Percentiles rank a stretch among this genome's conserved stretches.
phyloP scores from a whole-genome alignment of 1,140 invertebrate genomes.

The Megalopta genalis region DNA sequence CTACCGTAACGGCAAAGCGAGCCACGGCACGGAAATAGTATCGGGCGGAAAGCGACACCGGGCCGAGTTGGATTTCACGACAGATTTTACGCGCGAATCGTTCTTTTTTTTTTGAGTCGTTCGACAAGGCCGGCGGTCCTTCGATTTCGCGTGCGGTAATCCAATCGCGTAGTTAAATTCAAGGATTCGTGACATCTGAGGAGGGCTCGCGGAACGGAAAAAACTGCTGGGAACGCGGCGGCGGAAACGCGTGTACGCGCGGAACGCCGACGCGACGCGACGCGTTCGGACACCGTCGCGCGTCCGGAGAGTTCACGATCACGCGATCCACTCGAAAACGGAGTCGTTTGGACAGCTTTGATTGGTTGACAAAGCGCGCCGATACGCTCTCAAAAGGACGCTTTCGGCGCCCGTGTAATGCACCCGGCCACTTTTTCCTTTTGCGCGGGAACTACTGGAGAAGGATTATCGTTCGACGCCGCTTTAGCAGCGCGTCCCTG shows the following conservation, averaged over 20 bases:
- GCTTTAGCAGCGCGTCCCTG: too few species aligned
- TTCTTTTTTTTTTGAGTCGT: conserved; percentile 44
- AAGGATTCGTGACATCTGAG: conserved; percentile 18
- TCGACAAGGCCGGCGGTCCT: background rate
- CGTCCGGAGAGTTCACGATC: conserved; percentile 47
- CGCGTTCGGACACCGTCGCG: too few species aligned
- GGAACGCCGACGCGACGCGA: too few species aligned
- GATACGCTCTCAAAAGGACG: conserved; percentile 59
- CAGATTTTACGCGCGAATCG: conserved; percentile 57
- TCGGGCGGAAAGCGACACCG: conserved; percentile 38
- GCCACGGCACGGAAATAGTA: conserved; percentile 40
- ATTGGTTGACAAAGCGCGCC: conserved; percentile 58
- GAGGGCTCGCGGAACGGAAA: conserved; percentile 7
- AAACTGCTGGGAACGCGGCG: conserved; percentile 32
- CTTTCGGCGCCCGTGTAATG: conserved; percentile 20
- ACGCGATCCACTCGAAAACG: conserved; percentile 22
- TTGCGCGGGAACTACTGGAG: background rate
- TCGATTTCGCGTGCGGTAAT: conserved; percentile 50
- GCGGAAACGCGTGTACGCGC: conserved; percentile 8
- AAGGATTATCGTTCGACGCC: too few species aligned
- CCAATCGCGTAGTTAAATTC: conserved; percentile 39
- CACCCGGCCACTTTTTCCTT: background rate
- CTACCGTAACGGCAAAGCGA: conserved; percentile 36
- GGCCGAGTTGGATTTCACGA: conserved; percentile 45
- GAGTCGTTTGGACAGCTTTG: conserved; percentile 41